Conservation (phyloP, 2,888 invertebrate genomes). For the Drosophila hamatofila region DNA sequence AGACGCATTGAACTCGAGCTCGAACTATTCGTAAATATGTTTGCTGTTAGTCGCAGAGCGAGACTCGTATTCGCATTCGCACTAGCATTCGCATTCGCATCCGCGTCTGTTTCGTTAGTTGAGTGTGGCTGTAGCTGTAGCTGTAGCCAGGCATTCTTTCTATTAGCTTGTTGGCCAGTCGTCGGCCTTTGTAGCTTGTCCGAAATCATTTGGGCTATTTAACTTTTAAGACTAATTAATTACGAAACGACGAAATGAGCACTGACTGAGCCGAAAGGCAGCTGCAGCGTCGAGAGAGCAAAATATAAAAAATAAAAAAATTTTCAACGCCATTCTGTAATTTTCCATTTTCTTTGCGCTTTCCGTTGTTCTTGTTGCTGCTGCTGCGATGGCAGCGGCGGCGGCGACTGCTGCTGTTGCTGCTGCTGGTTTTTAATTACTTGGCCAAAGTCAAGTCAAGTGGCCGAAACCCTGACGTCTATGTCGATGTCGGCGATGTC, state of each 20-base stretch:
- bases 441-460: slow-evolving; percentile 72
- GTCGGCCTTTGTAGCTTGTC: slow-evolving; percentile 71
- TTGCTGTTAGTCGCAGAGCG: slow-evolving; percentile 12
- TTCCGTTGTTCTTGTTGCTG: slow-evolving; percentile 27
- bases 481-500: slow-evolving; percentile 68
- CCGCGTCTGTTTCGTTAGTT: slow-evolving; percentile 10
- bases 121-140: slow-evolving; percentile 26
- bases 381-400: slow-evolving; percentile 20
- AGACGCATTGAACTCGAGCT: slow-evolving; percentile 38
- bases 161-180: slow-evolving; percentile 62
- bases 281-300: slow-evolving; percentile 12
- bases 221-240: slow-evolving; percentile 82
- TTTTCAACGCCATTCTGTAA: slow-evolving; percentile 42
- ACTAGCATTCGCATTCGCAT: background rate
- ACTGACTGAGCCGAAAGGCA: slow-evolving; percentile 55
- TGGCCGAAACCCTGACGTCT: slow-evolving; percentile 64
- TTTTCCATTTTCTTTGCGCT: slow-evolving; percentile 69
- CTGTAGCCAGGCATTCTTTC: slow-evolving; percentile 51
- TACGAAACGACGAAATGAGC: slow-evolving; percentile 82
- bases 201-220: slow-evolving; percentile 82
- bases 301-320: slow-evolving; percentile 19
- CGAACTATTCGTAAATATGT: slow-evolving; percentile 53
- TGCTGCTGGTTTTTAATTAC: slow-evolving; percentile 71
- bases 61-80: background rate
- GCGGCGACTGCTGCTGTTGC: slow-evolving; percentile 21